A percentile compares a stretch with the other conserved stretches of the same genome.
Conservation (phyloP, 2,113 vertebrate genomes). For the Odobenus rosmarus region DNA sequence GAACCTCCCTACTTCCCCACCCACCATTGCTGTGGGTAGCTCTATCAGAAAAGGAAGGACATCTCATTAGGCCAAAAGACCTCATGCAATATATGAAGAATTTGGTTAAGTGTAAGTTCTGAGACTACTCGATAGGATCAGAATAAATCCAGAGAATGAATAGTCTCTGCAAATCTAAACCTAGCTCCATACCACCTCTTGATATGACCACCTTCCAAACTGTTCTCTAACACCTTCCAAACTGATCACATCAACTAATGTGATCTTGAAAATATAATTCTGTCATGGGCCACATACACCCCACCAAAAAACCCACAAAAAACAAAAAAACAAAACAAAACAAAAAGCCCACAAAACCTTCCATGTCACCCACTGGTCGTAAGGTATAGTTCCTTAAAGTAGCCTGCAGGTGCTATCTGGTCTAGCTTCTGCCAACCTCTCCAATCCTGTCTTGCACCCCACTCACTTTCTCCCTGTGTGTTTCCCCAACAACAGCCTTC, state of each 20-base stretch:
- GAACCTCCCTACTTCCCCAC: not conserved
- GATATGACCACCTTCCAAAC: not conserved
- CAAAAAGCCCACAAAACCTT: not conserved
- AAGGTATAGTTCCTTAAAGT: slow-evolving; percentile 25
- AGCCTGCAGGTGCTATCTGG: not conserved
- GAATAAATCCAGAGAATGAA: slow-evolving; percentile 38
- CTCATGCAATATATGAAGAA: not conserved
- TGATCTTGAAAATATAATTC: not conserved
- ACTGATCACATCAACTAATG: not conserved
- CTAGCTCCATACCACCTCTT: not conserved
- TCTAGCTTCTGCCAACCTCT: not conserved
- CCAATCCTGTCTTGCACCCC: not conserved
- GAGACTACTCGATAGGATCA: not conserved
- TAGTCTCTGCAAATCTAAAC: slow-evolving; percentile 28
- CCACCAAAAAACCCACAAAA: not conserved
- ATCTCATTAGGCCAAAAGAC: slow-evolving; percentile 28
- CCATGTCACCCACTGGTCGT: not conserved
- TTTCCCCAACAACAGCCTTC: not conserved
- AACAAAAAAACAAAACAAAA: not conserved
- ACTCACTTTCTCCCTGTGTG: not conserved
- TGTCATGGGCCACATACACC: not conserved
- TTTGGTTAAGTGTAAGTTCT: slow-evolving; percentile 34
- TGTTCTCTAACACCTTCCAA: not conserved
- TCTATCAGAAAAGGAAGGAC: slow-evolving; percentile 5
- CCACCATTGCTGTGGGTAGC: not conserved